Base-by-base conservation (phyloP, 1,140 invertebrate species). In the Agrilus planipennis region DNA sequence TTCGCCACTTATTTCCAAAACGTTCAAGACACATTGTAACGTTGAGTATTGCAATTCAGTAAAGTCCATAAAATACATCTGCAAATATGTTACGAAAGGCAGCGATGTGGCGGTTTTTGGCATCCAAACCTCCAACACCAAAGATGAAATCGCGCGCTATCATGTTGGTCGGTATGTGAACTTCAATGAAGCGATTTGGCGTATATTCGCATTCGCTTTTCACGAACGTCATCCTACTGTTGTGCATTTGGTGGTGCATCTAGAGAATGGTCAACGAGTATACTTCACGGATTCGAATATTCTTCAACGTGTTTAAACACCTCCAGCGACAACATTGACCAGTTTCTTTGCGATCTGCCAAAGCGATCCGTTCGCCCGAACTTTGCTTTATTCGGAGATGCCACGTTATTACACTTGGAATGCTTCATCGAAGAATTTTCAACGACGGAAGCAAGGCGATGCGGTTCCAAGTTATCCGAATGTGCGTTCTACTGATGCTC, bases 41-140 rank as follows among this genome's bases (percentile, higher is more conserved):
- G n/a, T n/a, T n/a, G n/a, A n/a, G n/a, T n/a, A n/a, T n/a, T n/a
- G 46, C 14, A 47, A 47, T n/a, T n/a, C n/a, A n/a, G n/a, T n/a
- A n/a, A n/a, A n/a, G n/a, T n/a, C n/a, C n/a, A n/a, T n/a, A n/a
- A 40, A 67, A 47, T 67, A 64, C 37, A 54, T 61, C 18, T 60
- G 50, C 39, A 63, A 63, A 52, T 68, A 64, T 55, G 51, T 69
- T 5, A 54, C 55, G 17, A 66, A 68, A 55, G 60, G 57, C 6
- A 54, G 54, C 21, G 47, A 62, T 41, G 41, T 50, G 42, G 52
- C 53, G 20, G 45, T 55, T 39, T 39, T 52, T 44, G 11, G 10
- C n/a, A 22, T 46, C n/a, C 40, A 46, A 46, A 59, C 57, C 39
- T 17, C 34, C 23, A 22, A 58, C 32, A 32, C 27, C 42, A 58